Evolutionary conservation across 2,888 invertebrate species (phyloP).

Genomic region (Erebia palarica): DNA sequence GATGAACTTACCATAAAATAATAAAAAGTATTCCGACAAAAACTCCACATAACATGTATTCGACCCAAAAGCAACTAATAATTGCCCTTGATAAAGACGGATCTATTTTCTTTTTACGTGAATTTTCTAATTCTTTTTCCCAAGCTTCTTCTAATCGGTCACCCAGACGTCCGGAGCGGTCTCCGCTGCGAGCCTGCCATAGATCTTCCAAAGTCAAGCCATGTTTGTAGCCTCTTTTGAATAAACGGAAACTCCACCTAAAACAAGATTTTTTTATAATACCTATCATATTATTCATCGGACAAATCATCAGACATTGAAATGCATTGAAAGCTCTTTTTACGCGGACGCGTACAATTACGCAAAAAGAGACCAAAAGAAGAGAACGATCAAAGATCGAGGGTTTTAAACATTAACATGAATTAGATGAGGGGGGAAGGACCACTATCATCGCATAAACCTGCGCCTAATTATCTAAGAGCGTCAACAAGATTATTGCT

Average conservation of each 20-base stretch:
- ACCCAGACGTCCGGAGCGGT: slow-evolving; percentile 85
- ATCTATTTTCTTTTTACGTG: slow-evolving; percentile 71
- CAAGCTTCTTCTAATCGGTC: slow-evolving; percentile 86
- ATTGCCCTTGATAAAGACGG: slow-evolving; percentile 84
- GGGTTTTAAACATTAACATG: too few relatives aligned
- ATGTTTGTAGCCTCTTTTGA: slow-evolving; percentile 84
- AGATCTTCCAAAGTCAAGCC: slow-evolving; percentile 86
- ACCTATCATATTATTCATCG: too few relatives aligned
- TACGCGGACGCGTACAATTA: too few relatives aligned
- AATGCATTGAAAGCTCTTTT: too few relatives aligned
- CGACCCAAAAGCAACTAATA: slow-evolving; percentile 82
- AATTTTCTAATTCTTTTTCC: slow-evolving; percentile 80
- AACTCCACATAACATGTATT: slow-evolving; percentile 83
- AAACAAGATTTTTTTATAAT: slow-evolving; percentile 24
- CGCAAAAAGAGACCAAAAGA: too few relatives aligned
- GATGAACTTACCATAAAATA: slow-evolving; percentile 78
- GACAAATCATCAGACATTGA: too few relatives aligned
- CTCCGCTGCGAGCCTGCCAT: slow-evolving; percentile 83
- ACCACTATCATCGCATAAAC: too few relatives aligned
- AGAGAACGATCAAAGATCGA: too few relatives aligned
- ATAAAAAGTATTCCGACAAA: slow-evolving; percentile 81
- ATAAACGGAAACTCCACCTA: slow-evolving; percentile 87
- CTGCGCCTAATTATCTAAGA: too few relatives aligned
- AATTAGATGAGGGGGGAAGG: too few relatives aligned
- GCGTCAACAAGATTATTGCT: too few relatives aligned